Conservation (phyloP, 2,888 invertebrate genomes). For the Strigamia crassipes region DNA sequence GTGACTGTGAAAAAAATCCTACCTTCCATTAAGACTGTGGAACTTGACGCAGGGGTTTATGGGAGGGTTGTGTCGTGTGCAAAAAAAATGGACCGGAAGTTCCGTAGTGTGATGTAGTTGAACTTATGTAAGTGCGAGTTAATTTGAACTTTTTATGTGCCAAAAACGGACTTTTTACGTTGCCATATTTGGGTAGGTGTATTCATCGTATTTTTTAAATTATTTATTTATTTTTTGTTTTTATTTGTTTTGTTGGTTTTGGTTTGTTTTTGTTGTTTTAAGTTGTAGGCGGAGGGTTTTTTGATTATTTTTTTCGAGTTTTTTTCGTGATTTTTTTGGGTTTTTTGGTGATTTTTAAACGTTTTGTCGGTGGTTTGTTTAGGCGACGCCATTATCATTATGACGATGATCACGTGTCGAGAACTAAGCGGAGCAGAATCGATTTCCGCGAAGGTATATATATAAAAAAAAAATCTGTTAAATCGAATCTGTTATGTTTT, state of each 20-base stretch:
- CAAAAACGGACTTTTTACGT: not conserved
- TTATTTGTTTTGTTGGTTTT: not conserved
- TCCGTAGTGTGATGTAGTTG: not conserved
- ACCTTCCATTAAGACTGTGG: too few relatives aligned
- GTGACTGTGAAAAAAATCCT: too few relatives aligned
- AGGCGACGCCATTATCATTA: slow-evolving; percentile 51
- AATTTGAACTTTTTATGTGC: slow-evolving; percentile 2
- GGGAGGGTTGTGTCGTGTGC: not conserved
- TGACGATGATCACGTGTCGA: slow-evolving; percentile 50
- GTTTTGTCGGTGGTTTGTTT: slow-evolving; percentile 30
- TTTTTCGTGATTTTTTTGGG: not conserved
- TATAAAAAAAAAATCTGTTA: not conserved
- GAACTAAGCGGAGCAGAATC: slow-evolving; percentile 51
- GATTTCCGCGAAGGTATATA: slow-evolving; percentile 52
- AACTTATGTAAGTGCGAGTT: slow-evolving; percentile 1
- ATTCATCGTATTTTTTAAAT: not conserved
- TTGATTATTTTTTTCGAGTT: not conserved
- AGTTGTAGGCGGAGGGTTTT: not conserved
- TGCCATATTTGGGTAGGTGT: not conserved
- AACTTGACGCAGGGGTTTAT: too few relatives aligned
- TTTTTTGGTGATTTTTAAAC: not conserved
- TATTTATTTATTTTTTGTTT: not conserved
- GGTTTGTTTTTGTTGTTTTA: too few relatives aligned
- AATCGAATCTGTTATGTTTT: too few relatives aligned
- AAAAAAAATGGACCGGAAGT: not conserved